Evolutionary conservation across 1,140 invertebrate species (phyloP), one percentile per base, ranked within the genome.

Genomic region (Eriosoma lanigerum): DNA sequence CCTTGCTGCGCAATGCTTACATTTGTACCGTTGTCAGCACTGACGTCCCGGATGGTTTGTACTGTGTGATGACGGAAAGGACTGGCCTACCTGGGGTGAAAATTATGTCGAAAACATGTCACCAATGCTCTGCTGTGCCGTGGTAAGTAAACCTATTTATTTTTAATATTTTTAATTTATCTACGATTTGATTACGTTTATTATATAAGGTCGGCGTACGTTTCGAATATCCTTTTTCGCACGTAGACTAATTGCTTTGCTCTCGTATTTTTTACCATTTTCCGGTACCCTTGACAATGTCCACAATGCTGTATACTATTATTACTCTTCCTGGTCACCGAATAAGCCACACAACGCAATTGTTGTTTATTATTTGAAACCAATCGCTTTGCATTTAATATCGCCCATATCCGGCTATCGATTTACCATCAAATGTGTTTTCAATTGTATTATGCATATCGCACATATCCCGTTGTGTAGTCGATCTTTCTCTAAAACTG

Each of bases 81-180:
- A 66, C 32, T 76, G 38, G 17, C 21, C 56, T 62, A 62, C 3
- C 56, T 56, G 62, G 29, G 56, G 75, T 56, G 60, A 46, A 60
- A 78, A 60, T 26, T 56, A 62, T 78, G 75, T 62, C 56, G 56
- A 78, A 76, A 78, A 78, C 75, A 78, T 78, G 56, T 78, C 75
- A 78, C 62, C 75, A 78, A 78, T 78, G 75, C 75, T 78, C 75
- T 78, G 75, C 75, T 78, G 75, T 62, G 75, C 75, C 38, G 75
- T 62, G 75, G 75, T 78, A 60, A 78, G 75, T 78, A 78, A 44
- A 78, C 56, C 21, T 15, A 44, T 17, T 46, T 38, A 5, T 9
- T 62, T 46, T 3, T 12, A 10, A 15, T 13, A 58, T 56, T 73
- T n/a, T 4, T 54, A 32, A 73, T 32, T 54, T 12, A 19, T 38